A percentile compares a stretch with the other conserved stretches of the same genome.
Evolutionary conservation across 1,140 invertebrate genomes (phyloP).

Genomic region (Pristionchus pacificus): DNA sequence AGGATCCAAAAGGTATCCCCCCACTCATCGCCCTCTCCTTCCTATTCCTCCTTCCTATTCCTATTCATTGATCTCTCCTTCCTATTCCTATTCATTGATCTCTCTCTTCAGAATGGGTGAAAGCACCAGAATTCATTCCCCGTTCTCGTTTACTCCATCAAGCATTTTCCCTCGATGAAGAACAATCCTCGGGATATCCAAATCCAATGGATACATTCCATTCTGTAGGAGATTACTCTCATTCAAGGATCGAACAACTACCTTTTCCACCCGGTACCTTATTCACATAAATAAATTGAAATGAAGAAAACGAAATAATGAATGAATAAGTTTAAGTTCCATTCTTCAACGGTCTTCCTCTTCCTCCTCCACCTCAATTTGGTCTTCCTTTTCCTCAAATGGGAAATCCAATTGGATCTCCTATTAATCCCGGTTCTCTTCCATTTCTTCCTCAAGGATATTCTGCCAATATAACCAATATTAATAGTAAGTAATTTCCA

Average conservation of each 20-base stretch:
- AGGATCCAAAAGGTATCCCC: not conserved
- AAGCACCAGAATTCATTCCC: constrained; percentile 27
- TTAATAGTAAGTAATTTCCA: constrained; percentile 29
- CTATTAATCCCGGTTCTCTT: constrained; percentile 2
- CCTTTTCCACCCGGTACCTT: too few relatives aligned
- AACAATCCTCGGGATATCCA: not conserved
- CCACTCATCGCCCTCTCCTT: not conserved
- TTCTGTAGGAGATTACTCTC: too few relatives aligned
- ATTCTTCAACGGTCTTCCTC: not conserved
- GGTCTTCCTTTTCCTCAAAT: not conserved
- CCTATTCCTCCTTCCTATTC: not conserved
- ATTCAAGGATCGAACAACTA: too few relatives aligned
- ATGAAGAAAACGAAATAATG: too few relatives aligned
- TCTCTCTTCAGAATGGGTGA: constrained; percentile 26
- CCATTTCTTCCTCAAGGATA: constrained; percentile 22
- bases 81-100: not conserved
- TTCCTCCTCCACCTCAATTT: not conserved
- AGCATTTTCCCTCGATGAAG: not conserved
- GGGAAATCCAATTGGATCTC: too few relatives aligned
- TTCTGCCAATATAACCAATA: constrained; percentile 30
- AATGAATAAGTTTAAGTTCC: not conserved
- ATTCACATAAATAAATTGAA: too few relatives aligned
- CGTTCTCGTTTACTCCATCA: not conserved
- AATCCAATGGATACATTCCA: too few relatives aligned
- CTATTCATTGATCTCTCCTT: not conserved